These are phyloP conservation scores for Psilopogon haemacephalus DNA, from an alignment of 2,113 vertebrate genomes.

Conservation along the genomic window DNA sequence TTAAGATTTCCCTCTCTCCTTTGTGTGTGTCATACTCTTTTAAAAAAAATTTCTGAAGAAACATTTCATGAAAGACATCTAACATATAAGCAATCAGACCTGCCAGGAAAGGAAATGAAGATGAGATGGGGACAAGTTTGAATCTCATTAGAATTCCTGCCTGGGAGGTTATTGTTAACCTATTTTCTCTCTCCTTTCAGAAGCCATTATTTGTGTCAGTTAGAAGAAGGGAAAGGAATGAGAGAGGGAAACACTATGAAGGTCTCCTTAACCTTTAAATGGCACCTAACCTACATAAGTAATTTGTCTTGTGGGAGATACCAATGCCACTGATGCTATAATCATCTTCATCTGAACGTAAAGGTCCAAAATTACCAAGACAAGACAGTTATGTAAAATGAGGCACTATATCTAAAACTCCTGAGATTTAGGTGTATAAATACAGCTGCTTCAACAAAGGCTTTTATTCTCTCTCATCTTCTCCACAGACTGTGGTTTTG, in stretches of 20 bases:
- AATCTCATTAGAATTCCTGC: slow-evolving; percentile 57
- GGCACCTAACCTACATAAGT: neutral
- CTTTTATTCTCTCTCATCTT: neutral
- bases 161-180: slow-evolving; percentile 50
- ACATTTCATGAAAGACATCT: slow-evolving; percentile 22
- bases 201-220: slow-evolving; percentile 43
- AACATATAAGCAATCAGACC: slow-evolving; percentile 38
- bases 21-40: neutral
- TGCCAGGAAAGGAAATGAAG: slow-evolving; percentile 45
- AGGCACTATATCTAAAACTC: neutral
- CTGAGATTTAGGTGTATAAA: neutral
- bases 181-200: slow-evolving; percentile 34
- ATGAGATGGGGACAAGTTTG: slow-evolving; percentile 5
- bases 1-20: neutral
- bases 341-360: neutral
- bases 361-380: neutral
- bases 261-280: slow-evolving; percentile 25
- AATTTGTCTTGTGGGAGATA: neutral
- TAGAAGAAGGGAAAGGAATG: neutral
- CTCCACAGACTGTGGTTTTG: neutral
- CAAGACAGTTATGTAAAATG: neutral
- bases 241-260: neutral
- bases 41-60: slow-evolving; percentile 35
- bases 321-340: neutral
- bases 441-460: neutral